A percentile compares a stretch with the other conserved stretches of the same genome.
Evolutionary conservation across 2,888 invertebrate genomes (phyloP).

Genomic region (Sepioteuthis lessoniana): DNA sequence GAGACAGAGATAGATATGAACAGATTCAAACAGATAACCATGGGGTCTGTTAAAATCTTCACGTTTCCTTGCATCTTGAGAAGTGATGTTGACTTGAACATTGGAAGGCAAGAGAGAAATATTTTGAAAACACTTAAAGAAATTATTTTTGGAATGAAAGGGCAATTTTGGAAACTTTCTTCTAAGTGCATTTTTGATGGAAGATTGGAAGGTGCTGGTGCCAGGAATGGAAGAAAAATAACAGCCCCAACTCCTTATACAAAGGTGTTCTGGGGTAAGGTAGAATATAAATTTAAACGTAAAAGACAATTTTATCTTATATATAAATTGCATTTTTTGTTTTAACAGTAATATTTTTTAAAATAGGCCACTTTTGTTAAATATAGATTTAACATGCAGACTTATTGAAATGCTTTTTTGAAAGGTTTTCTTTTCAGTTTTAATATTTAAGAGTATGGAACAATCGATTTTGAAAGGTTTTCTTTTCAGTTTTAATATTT

Average conservation of each 20-base stretch:
- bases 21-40: too few species aligned
- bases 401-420: too few species aligned
- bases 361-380: too few species aligned
- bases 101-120: neutral
- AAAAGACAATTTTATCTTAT: neutral
- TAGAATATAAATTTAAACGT: neutral
- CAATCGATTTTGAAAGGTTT: too few species aligned
- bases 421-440: too few species aligned
- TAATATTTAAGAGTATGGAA: too few species aligned
- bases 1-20: too few species aligned
- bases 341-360: neutral
- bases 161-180: neutral
- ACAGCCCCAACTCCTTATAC: neutral
- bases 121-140: neutral
- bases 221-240: neutral
- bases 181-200: constrained; percentile 6
- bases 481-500: too few species aligned
- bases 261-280: neutral
- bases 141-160: neutral
- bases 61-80: too few species aligned
- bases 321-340: neutral
- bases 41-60: too few species aligned
- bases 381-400: too few species aligned
- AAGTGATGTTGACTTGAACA: too few species aligned
- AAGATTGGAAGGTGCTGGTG: neutral